Percentiles rank a stretch among this genome's conserved stretches.
Evolutionary conservation across 2,888 invertebrate species (phyloP).

Genomic region (Andricus quercusramuli): DNA sequence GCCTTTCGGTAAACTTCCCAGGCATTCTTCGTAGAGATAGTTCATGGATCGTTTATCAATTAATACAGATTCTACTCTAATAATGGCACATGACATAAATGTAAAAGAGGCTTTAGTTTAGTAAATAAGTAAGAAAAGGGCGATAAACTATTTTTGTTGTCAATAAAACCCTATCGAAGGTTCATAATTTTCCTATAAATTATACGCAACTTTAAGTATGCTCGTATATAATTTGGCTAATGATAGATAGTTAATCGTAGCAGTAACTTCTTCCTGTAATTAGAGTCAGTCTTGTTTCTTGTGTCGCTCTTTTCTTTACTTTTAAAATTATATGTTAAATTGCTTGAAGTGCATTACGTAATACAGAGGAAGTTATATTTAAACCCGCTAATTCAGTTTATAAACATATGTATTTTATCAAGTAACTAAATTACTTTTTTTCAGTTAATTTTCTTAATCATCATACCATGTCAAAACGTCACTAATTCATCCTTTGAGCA

Average conservation of each 20-base stretch:
- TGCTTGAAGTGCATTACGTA: neutral
- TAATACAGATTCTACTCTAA: neutral
- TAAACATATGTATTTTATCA: neutral
- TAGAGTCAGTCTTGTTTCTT: conserved; percentile 1
- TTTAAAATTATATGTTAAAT: neutral
- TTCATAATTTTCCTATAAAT: conserved; percentile 3
- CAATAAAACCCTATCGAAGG: neutral
- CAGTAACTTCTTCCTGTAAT: conserved; percentile 28
- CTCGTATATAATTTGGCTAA: conserved; percentile 5
- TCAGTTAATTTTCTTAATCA: neutral
- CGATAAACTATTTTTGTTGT: neutral
- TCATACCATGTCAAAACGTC: neutral
- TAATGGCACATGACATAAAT: neutral
- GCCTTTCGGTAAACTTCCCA: neutral
- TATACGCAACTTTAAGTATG: neutral
- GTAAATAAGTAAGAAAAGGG: neutral
- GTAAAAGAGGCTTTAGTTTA: neutral
- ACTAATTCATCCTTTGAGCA: neutral
- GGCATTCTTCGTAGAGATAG: too few relatives aligned
- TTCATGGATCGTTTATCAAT: conserved; percentile 7
- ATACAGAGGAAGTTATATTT: neutral
- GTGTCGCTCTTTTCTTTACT: neutral
- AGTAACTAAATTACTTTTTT: neutral
- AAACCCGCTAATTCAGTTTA: neutral
- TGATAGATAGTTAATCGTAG: conserved; percentile 27